Conservation (phyloP, 2,888 invertebrate species). For the Pycnomerus fuliginosus region DNA sequence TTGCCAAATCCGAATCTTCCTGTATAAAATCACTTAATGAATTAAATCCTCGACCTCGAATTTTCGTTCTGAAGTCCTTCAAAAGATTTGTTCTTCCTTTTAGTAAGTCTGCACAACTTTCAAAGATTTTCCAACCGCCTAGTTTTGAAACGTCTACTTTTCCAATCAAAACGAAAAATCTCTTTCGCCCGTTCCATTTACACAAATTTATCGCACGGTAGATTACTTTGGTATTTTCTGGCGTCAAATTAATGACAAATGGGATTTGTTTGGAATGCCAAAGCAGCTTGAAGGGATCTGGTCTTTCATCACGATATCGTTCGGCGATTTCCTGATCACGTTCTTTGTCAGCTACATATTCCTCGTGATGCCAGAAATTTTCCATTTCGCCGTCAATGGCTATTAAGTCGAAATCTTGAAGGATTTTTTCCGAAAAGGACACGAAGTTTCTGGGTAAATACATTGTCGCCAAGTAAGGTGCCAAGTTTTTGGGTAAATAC, state of each 20-base stretch:
- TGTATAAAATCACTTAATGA: neutral
- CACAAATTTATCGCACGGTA: slow-evolving; percentile 1
- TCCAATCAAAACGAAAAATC: slow-evolving; percentile 1
- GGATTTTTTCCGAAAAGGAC: neutral
- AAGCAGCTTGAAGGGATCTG: neutral
- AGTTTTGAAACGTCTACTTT: neutral
- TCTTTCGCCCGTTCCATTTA: neutral
- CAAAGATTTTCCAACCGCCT: slow-evolving; percentile 2
- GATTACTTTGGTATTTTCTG: neutral
- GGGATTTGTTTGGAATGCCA: slow-evolving; percentile 6
- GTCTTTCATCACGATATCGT: too few species aligned
- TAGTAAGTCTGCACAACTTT: slow-evolving; percentile 2
- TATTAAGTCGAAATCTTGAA: neutral
- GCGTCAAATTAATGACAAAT: neutral
- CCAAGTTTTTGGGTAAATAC: too few species aligned
- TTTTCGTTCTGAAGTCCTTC: slow-evolving; percentile 1
- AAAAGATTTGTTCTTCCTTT: neutral
- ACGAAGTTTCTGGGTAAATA: neutral
- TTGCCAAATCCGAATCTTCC: too few species aligned
- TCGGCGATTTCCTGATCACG: too few species aligned
- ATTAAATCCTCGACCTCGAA: neutral
- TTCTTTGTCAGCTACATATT: too few species aligned
- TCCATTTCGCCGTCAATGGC: neutral
- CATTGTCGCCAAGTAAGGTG: too few species aligned
- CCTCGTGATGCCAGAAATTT: neutral